Conservation (phyloP, 2,888 invertebrate genomes). For the Epirrhoe tristata region DNA sequence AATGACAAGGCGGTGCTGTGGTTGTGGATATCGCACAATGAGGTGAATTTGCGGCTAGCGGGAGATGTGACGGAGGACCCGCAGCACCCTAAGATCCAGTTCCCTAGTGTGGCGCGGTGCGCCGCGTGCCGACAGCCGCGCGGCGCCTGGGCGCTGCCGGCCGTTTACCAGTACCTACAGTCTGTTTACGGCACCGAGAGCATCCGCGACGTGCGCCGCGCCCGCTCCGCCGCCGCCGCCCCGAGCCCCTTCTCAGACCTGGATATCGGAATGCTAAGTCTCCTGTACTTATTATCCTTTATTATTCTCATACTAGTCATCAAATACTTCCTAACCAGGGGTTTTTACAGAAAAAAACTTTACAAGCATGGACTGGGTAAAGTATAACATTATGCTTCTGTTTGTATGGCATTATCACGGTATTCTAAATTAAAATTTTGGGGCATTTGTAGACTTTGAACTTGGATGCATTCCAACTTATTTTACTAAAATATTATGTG, state of each 20-base stretch:
- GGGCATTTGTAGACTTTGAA: slow-evolving; percentile 6
- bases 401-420: slow-evolving; percentile 14
- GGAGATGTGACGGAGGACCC: slow-evolving; percentile 97
- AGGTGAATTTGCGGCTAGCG: slow-evolving; percentile 94
- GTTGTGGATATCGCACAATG: slow-evolving; percentile 98
- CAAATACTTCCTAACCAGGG: slow-evolving; percentile 90
- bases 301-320: slow-evolving; percentile 90
- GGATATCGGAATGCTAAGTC: slow-evolving; percentile 91
- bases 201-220: slow-evolving; percentile 57
- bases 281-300: slow-evolving; percentile 91
- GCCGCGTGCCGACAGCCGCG: slow-evolving; percentile 86
- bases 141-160: slow-evolving; percentile 86
- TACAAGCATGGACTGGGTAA: slow-evolving; percentile 90
- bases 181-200: slow-evolving; percentile 72
- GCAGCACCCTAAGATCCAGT: slow-evolving; percentile 94
- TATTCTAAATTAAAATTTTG: slow-evolving; percentile 10
- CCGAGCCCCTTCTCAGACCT: slow-evolving; percentile 86
- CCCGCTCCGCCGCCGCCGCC: slow-evolving; percentile 54
- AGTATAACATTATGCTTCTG: slow-evolving; percentile 80
- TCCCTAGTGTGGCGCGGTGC: slow-evolving; percentile 90
- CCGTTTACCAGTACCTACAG: slow-evolving; percentile 87
- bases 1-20: slow-evolving; percentile 93
- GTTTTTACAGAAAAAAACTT: slow-evolving; percentile 89
- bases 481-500: slow-evolving; percentile 20
- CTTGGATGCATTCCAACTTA: slow-evolving; percentile 19